Evolutionary conservation across 2,888 invertebrate species (phyloP).

Genomic region (Dicranocentrus wangi): DNA sequence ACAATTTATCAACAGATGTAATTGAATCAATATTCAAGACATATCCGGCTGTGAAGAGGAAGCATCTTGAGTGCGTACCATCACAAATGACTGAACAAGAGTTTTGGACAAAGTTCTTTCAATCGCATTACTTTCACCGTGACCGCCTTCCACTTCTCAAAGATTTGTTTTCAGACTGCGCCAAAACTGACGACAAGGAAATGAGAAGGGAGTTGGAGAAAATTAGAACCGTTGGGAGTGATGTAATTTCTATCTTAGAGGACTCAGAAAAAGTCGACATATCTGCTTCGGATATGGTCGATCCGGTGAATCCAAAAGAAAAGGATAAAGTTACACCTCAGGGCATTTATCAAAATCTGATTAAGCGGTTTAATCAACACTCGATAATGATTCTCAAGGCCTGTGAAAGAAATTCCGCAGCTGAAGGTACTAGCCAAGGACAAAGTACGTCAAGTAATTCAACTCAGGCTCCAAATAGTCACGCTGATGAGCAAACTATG

Average conservation of each 20-base stretch:
- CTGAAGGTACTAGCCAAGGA: conserved; percentile 3
- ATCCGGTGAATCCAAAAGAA: conserved; percentile 46
- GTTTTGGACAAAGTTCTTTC: conserved; percentile 99
- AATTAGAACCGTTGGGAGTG: conserved; percentile 58
- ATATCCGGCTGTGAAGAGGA: conserved; percentile 97
- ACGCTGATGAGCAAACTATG: conserved; percentile 7
- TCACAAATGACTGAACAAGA: conserved; percentile 94
- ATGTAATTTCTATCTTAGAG: conserved; percentile 64
- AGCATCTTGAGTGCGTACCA: conserved; percentile 97
- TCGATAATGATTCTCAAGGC: conserved; percentile 91
- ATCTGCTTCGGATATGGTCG: conserved; percentile 34
- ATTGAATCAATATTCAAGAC: conserved; percentile 99
- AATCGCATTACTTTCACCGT: conserved; percentile 98
- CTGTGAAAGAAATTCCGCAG: conserved; percentile 68
- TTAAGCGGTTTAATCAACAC: conserved; percentile 96
- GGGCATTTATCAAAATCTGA: conserved; percentile 88
- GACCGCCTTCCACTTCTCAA: conserved; percentile 89
- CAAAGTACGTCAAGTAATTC: neutral
- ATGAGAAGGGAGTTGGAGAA: conserved; percentile 69
- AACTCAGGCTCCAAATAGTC: neutral
- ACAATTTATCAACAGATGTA: conserved; percentile 96
- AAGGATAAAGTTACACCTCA: conserved; percentile 59
- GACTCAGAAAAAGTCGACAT: conserved; percentile 57
- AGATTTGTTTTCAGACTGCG: conserved; percentile 98
- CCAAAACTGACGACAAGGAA: conserved; percentile 91